Conservation (phyloP, 2,797 vertebrate genomes). For the Malacoctenus gilli region DNA sequence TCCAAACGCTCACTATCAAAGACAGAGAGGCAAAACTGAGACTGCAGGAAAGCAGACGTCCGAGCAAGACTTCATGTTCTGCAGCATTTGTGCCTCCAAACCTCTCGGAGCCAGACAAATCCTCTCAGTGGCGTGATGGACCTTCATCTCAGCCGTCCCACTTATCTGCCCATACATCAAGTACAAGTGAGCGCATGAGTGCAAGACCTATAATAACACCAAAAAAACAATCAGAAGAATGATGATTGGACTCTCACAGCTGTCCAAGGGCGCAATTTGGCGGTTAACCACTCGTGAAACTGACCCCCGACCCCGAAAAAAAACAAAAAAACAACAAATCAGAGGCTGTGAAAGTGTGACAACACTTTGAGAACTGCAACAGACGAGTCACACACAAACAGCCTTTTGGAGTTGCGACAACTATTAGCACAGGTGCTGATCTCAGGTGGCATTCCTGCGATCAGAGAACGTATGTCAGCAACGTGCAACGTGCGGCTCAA, state of each 20-base stretch:
- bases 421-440: neutral
- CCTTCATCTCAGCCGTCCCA: neutral
- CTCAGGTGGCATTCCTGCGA: too few species aligned
- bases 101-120: neutral
- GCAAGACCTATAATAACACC: neutral
- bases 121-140: neutral
- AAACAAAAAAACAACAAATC: too few species aligned
- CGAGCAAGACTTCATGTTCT: neutral
- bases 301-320: neutral
- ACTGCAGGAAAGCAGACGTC: neutral
- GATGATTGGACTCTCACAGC: neutral
- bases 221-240: neutral
- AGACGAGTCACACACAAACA: too few species aligned
- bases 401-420: too few species aligned
- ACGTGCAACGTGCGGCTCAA: slow-evolving; percentile 22
- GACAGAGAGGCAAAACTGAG: too few species aligned
- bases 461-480: slow-evolving; percentile 18
- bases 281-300: neutral
- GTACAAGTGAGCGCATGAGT: neutral
- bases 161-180: neutral
- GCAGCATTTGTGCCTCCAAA: neutral
- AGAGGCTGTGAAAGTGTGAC: too few species aligned
- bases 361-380: too few species aligned
- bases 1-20: too few species aligned
- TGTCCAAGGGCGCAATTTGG: neutral